A percentile compares a stretch with the other conserved stretches of the same genome.
phyloP scores from a whole-genome alignment of 1,140 invertebrate species.

The Pygmarrhopalites habei region DNA sequence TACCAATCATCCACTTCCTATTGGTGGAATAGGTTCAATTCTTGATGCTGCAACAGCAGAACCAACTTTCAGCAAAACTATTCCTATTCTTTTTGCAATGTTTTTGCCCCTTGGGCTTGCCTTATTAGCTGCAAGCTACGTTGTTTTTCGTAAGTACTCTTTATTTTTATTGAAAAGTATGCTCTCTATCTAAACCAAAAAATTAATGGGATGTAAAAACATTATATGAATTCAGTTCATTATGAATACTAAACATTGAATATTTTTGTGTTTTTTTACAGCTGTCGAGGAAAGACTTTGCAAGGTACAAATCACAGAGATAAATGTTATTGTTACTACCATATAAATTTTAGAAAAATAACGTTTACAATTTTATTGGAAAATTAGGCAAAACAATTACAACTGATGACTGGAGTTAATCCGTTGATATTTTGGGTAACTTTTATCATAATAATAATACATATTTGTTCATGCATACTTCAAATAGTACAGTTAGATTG shows the following conservation, averaged over 20 bases:
- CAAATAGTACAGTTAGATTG: too few relatives aligned
- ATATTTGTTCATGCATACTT: too few relatives aligned
- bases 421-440: constrained; percentile 66
- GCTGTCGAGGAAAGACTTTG: constrained; percentile 53
- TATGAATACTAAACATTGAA: too few relatives aligned
- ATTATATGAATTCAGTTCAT: too few relatives aligned
- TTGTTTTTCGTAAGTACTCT: too few relatives aligned
- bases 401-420: constrained; percentile 68
- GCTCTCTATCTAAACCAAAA: too few relatives aligned
- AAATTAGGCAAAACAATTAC: constrained; percentile 59
- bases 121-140: constrained; percentile 64
- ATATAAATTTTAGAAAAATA: too few relatives aligned
- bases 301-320: constrained; percentile 35
- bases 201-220: too few relatives aligned
- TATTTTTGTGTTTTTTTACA: too few relatives aligned
- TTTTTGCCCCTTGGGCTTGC: constrained; percentile 44
- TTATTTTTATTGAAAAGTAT: too few relatives aligned
- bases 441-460: too few relatives aligned
- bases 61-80: constrained; percentile 20
- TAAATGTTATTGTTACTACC: too few relatives aligned
- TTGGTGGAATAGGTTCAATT: background rate
- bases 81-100: constrained; percentile 35
- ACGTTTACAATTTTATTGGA: background rate
- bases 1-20: constrained; percentile 59
- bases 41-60: constrained; percentile 34